Evolutionary conservation across 2,888 invertebrate genomes (phyloP).

Genomic region (Tetragonisca angustula): DNA sequence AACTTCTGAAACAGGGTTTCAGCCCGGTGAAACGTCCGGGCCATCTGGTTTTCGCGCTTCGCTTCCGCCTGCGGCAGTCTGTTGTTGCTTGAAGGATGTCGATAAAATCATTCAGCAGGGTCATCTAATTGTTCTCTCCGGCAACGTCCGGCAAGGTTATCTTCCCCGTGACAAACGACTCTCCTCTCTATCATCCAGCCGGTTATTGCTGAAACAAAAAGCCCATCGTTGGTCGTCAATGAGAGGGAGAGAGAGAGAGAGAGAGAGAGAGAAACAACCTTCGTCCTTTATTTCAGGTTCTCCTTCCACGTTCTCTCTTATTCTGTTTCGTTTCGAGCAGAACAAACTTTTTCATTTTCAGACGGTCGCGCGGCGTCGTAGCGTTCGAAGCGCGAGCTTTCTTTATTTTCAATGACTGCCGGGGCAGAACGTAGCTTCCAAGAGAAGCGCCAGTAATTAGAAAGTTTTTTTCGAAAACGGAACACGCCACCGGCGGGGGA

Average conservation of each 20-base stretch:
- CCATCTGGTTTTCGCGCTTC: conserved; percentile 57
- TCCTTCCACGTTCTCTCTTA: neutral
- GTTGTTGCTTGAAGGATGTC: conserved; percentile 41
- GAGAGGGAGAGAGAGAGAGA: neutral
- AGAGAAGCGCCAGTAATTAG: conserved; percentile 48
- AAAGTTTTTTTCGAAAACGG: conserved; percentile 43
- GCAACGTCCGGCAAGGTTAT: conserved; percentile 34
- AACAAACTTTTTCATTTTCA: neutral
- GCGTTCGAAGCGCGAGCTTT: conserved; percentile 16
- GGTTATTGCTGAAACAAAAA: conserved; percentile 5
- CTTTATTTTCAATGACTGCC: conserved; percentile 14
- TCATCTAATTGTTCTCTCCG: conserved; percentile 68
- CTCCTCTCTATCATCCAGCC: conserved; percentile 1
- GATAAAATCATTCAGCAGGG: conserved; percentile 66
- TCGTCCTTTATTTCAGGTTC: neutral
- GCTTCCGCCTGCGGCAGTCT: conserved; percentile 17
- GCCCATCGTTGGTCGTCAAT: neutral
- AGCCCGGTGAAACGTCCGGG: conserved; percentile 44
- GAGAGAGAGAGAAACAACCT: neutral
- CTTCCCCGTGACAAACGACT: conserved; percentile 61
- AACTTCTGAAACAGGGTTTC: conserved; percentile 40
- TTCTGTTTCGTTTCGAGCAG: neutral
- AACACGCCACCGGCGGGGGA: neutral
- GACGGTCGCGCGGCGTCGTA: neutral
- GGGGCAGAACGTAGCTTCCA: conserved; percentile 1